phyloP scores from a whole-genome alignment of 2,113 vertebrate species.

The Phaethornis superciliosus region DNA sequence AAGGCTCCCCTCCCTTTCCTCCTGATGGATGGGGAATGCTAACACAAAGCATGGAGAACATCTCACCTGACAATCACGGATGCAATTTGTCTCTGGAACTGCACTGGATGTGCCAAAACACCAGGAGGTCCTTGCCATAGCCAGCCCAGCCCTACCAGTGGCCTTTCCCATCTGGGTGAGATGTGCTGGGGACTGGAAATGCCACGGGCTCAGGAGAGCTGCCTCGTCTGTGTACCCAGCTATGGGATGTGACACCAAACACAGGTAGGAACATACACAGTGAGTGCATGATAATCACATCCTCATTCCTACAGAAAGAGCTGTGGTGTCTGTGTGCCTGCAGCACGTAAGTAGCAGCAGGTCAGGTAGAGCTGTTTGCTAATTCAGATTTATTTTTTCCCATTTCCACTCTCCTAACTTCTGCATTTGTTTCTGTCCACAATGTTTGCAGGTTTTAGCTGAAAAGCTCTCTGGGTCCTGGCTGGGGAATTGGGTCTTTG shows the following conservation, averaged over 20 bases:
- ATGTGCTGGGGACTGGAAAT: background rate
- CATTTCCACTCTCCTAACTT: background rate
- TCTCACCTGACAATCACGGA: background rate
- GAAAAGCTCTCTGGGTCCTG: background rate
- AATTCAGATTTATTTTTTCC: background rate
- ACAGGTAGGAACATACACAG: background rate
- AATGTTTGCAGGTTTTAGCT: background rate
- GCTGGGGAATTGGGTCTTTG: background rate
- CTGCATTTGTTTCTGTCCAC: background rate
- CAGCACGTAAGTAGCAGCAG: rapidly evolving
- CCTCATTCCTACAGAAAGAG: background rate
- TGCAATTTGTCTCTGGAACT: background rate
- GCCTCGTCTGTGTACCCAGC: background rate
- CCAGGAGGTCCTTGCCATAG: background rate
- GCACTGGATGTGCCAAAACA: no score
- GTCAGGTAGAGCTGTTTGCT: background rate
- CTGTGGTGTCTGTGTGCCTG: background rate
- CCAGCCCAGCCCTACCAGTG: no score
- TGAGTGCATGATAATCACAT: no score
- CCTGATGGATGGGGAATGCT: background rate
- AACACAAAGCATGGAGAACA: rapidly evolving
- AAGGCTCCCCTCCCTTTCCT: background rate
- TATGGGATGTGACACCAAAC: background rate
- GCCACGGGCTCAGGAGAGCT: background rate
- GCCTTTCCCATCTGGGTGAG: background rate